phyloP scores from a whole-genome alignment of 2,888 invertebrate species.

The Zygogramma bicolorata region DNA sequence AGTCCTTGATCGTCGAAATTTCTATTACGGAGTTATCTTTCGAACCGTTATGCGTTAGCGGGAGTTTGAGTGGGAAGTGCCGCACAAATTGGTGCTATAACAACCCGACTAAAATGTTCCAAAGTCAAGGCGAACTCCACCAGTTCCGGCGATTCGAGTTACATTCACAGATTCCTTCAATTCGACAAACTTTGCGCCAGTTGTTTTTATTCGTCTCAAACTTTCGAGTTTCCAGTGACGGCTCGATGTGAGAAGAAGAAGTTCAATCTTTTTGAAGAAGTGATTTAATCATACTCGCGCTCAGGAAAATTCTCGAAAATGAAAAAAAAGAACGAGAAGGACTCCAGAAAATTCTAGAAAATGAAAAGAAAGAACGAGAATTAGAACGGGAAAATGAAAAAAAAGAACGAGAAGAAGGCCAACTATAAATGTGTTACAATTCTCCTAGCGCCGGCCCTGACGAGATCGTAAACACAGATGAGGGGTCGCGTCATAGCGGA shows the following conservation, averaged over 20 bases:
- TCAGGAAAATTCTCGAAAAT: too few relatives aligned
- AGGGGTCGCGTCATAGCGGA: too few relatives aligned
- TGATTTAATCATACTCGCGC: too few relatives aligned
- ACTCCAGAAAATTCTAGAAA: too few relatives aligned
- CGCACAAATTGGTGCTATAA: conserved; percentile 21
- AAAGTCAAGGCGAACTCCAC: conserved; percentile 47
- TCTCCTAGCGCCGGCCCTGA: too few relatives aligned
- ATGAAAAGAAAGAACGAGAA: too few relatives aligned
- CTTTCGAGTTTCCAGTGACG: conserved; percentile 20
- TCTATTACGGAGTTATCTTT: conserved; percentile 39
- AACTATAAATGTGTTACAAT: too few relatives aligned
- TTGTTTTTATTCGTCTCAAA: conserved; percentile 52
- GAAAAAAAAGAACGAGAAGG: too few relatives aligned
- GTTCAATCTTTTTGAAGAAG: too few relatives aligned
- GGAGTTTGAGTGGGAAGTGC: conserved; percentile 5
- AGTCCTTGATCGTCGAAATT: conserved; percentile 27
- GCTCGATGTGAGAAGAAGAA: background rate
- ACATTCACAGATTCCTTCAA: conserved; percentile 55
- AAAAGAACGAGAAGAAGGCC: too few relatives aligned
- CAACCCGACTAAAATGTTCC: conserved; percentile 22
- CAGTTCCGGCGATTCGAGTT: conserved; percentile 58
- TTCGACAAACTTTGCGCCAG: conserved; percentile 55
- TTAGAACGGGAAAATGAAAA: too few relatives aligned
- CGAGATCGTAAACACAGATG: too few relatives aligned
- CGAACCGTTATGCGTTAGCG: conserved; percentile 31